Evolutionary conservation across 2,888 invertebrate species (phyloP).

Genomic region (Chrysolina americana): DNA sequence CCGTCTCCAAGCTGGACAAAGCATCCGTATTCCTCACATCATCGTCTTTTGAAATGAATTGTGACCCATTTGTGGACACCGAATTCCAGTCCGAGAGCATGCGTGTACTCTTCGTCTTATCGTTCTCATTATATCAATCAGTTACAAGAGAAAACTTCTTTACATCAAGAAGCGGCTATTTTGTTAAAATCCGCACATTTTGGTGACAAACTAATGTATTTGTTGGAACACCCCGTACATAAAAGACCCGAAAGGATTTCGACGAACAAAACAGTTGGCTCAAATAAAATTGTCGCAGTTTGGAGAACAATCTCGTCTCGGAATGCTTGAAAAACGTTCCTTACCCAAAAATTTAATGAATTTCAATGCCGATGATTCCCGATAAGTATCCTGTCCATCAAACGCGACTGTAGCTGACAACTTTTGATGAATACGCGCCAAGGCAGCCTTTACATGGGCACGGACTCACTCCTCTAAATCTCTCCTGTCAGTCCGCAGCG

Average conservation of each 20-base stretch:
- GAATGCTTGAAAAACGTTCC: slow-evolving; percentile 26
- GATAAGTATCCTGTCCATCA: slow-evolving; percentile 56
- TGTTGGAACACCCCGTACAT: background rate
- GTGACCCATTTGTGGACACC: too few relatives aligned
- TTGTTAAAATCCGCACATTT: too few relatives aligned
- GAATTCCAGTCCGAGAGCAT: too few relatives aligned
- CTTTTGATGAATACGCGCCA: slow-evolving; percentile 60
- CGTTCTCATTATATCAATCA: too few relatives aligned
- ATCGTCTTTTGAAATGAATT: too few relatives aligned
- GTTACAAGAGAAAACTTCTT: too few relatives aligned
- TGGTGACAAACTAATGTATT: background rate
- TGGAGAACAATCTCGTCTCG: slow-evolving; percentile 15
- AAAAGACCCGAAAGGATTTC: background rate
- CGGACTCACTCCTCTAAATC: slow-evolving; percentile 60
- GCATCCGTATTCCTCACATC: too few relatives aligned
- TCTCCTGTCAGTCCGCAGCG: slow-evolving; percentile 57
- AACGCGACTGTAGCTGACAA: slow-evolving; percentile 59
- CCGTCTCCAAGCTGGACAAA: too few relatives aligned
- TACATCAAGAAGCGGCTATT: too few relatives aligned
- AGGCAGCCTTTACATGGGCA: slow-evolving; percentile 60
- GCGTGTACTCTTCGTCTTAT: too few relatives aligned
- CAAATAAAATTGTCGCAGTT: slow-evolving; percentile 23
- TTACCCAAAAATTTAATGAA: slow-evolving; percentile 45
- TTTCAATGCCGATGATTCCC: slow-evolving; percentile 43
- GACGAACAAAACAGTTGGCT: slow-evolving; percentile 6